These are phyloP conservation scores for Callospermophilus lateralis DNA, from an alignment of 2,113 vertebrate species.

Conservation along the genomic window DNA sequence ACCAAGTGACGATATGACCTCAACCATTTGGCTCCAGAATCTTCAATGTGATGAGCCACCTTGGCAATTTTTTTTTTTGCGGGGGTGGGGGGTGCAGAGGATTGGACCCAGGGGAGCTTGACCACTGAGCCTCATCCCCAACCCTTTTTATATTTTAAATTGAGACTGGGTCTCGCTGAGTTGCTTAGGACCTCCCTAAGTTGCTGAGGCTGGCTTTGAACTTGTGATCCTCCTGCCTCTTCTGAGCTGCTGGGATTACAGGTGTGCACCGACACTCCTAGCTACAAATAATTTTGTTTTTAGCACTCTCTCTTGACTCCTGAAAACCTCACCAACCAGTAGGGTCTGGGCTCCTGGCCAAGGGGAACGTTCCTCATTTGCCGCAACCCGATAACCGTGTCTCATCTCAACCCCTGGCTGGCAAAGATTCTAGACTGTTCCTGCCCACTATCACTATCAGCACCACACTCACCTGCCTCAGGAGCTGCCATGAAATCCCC, in stretches of 20 bases:
- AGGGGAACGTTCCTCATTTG: background rate
- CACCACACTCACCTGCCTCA: background rate
- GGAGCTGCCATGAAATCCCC: background rate
- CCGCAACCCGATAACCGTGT: background rate
- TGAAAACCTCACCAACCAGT: background rate
- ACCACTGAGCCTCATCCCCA: too few species aligned
- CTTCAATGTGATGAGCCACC: background rate
- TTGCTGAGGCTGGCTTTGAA: too few species aligned
- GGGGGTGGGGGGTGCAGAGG: too few species aligned
- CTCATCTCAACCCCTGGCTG: background rate
- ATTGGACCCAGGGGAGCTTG: too few species aligned
- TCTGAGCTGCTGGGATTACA: too few species aligned
- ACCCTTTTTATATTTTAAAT: too few species aligned
- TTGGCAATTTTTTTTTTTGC: background rate
- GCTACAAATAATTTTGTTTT: background rate
- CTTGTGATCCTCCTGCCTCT: too few species aligned
- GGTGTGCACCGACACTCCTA: too few species aligned
- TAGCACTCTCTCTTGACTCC: background rate
- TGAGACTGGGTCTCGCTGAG: too few species aligned
- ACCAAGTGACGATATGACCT: background rate
- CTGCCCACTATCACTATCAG: background rate
- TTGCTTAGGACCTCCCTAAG: too few species aligned
- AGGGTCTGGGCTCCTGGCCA: background rate
- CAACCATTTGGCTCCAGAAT: background rate
- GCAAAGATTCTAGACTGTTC: constrained; percentile 17